Conservation (phyloP, 1,140 invertebrate species). For the Trinorchestia longiramus region DNA sequence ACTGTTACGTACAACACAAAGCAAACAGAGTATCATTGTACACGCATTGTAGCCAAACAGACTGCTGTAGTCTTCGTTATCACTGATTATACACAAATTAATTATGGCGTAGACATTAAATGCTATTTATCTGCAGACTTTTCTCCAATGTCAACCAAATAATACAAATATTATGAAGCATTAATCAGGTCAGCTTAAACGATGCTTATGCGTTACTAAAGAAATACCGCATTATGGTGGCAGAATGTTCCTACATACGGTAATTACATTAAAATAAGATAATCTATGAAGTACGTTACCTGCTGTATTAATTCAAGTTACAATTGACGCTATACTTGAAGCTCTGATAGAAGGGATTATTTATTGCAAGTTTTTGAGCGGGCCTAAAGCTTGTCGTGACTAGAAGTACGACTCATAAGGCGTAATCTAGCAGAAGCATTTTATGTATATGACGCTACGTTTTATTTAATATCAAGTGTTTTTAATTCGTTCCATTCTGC, state of each 20-base stretch:
- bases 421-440: neutral
- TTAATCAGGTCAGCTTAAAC: neutral
- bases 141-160: neutral
- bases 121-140: neutral
- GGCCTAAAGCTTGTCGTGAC: neutral
- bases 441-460: neutral
- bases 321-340: neutral
- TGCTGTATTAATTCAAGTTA: neutral
- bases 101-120: neutral
- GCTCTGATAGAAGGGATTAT: neutral
- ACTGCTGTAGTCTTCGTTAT: neutral
- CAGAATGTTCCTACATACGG: too few species aligned
- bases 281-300: neutral
- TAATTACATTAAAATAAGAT: neutral
- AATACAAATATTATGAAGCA: neutral
- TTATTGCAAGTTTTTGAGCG: neutral
- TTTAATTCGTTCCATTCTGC: neutral
- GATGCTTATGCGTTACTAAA: neutral
- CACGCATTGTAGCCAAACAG: neutral
- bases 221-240: neutral
- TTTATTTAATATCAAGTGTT: neutral
- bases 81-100: neutral
- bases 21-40: neutral
- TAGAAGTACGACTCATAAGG: neutral
- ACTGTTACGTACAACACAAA: neutral